Percentiles rank a stretch among this genome's conserved stretches.
phyloP scores from a whole-genome alignment of 2,797 vertebrate genomes.

The Lepidocolaptes lacrymiger region DNA sequence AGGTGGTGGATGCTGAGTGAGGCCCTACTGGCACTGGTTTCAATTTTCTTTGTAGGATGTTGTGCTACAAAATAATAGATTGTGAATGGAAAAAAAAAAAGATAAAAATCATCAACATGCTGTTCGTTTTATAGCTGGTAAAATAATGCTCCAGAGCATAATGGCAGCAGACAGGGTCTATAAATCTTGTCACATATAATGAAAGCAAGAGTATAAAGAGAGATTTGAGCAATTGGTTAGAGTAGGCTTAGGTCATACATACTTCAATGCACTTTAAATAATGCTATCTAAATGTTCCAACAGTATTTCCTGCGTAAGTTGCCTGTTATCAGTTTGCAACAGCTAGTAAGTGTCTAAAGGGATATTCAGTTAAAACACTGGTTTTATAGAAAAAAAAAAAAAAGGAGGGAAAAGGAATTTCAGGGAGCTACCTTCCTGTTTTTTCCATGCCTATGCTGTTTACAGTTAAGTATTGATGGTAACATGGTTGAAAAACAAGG shows the following conservation, averaged over 20 bases:
- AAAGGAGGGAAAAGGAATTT: not conserved
- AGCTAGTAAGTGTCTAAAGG: not conserved
- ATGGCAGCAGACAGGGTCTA: not conserved
- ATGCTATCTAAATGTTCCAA: not conserved
- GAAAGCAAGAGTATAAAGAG: conserved; percentile 6
- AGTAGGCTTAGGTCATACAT: not conserved
- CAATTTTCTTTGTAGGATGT: not conserved
- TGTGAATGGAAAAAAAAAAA: not conserved
- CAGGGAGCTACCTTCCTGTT: not conserved
- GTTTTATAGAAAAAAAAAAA: not conserved
- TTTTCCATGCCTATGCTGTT: not conserved
- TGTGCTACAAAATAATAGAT: not conserved
- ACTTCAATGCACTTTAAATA: not conserved
- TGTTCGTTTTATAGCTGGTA: not conserved
- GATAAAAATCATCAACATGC: not conserved
- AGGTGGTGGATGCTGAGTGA: not conserved
- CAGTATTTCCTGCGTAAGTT: not conserved
- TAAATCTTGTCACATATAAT: conserved; percentile 15
- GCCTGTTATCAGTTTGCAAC: not conserved
- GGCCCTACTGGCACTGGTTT: not conserved
- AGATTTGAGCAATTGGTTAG: not conserved
- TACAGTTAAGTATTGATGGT: not conserved
- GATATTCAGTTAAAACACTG: not conserved
- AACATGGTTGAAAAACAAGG: not conserved
- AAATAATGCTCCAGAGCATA: not conserved